Conservation (phyloP, 1,140 invertebrate genomes). For the Brachionus koreanus region DNA sequence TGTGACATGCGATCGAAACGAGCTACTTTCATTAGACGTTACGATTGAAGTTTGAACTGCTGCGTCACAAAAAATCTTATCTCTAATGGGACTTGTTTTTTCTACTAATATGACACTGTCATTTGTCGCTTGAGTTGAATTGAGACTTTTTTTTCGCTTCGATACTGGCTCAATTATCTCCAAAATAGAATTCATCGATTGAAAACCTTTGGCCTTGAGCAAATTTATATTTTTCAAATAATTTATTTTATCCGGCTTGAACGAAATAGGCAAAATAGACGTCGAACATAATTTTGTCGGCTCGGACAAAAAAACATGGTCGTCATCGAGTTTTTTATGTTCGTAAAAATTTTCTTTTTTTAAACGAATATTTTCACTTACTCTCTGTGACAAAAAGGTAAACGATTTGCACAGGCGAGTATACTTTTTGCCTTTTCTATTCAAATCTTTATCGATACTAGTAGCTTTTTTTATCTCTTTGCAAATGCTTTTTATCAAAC, state of each 20-base stretch:
- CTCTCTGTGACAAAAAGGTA: slow-evolving; percentile 14
- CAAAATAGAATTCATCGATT: slow-evolving; percentile 30
- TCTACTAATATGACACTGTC: neutral
- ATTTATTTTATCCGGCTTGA: slow-evolving; percentile 14
- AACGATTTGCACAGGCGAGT: slow-evolving; percentile 35
- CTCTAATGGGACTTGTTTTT: neutral
- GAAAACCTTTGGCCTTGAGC: slow-evolving; percentile 18
- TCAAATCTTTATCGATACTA: slow-evolving; percentile 5
- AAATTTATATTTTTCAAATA: slow-evolving; percentile 36
- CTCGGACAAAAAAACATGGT: neutral
- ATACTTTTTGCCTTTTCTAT: slow-evolving; percentile 26
- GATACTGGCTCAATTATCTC: slow-evolving; percentile 24
- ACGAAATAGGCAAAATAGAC: neutral
- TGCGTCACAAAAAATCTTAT: neutral
- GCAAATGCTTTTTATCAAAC: slow-evolving; percentile 27
- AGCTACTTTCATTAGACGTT: slow-evolving; percentile 12
- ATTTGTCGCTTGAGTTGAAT: neutral
- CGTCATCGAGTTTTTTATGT: neutral
- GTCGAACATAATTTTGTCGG: slow-evolving; percentile 7
- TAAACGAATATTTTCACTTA: neutral
- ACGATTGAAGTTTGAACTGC: slow-evolving; percentile 26
- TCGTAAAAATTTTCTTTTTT: slow-evolving; percentile 15
- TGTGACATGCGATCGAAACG: slow-evolving; percentile 15
- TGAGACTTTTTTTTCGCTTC: neutral
- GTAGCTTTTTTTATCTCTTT: slow-evolving; percentile 40